Evolutionary conservation across 2,888 invertebrate genomes (phyloP).

Genomic region (Drosophila histrio): DNA sequence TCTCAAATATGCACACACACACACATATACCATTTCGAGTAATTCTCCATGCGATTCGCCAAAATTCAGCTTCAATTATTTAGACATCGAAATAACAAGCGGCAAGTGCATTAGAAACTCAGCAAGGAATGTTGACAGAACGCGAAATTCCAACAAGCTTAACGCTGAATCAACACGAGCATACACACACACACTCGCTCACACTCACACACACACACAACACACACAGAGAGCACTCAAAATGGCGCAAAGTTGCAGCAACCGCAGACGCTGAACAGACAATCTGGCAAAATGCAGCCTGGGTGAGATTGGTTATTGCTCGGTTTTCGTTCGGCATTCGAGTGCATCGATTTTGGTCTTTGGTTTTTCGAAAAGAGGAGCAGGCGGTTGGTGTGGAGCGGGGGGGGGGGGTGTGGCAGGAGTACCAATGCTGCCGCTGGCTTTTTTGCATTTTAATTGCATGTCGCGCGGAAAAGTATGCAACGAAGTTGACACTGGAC

Average conservation of each 20-base stretch:
- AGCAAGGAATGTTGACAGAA: conserved; percentile 75
- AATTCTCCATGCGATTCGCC: conserved; percentile 37
- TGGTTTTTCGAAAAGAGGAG: conserved; percentile 43
- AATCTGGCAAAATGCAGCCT: conserved; percentile 39
- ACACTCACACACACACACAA: conserved; percentile 1
- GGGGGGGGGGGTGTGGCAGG: neutral
- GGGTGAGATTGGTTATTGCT: conserved; percentile 33
- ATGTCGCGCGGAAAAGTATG: conserved; percentile 73
- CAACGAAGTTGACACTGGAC: conserved; percentile 58
- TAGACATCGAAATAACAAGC: conserved; percentile 53
- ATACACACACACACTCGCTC: conserved; percentile 24
- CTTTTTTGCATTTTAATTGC: conserved; percentile 80
- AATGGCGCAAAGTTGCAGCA: conserved; percentile 61
- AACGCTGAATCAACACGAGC: conserved; percentile 69
- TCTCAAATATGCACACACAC: conserved; percentile 18
- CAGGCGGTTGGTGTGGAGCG: neutral
- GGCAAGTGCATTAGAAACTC: conserved; percentile 63
- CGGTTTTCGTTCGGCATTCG: conserved; percentile 48
- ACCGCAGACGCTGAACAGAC: conserved; percentile 74
- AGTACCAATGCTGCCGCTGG: conserved; percentile 50
- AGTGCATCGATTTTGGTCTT: conserved; percentile 76
- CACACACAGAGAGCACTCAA: conserved; percentile 12
- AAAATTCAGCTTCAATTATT: conserved; percentile 59
- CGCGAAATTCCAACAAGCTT: conserved; percentile 77
- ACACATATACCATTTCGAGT: conserved; percentile 19